These are phyloP conservation scores for Takifugu flavidus DNA, from an alignment of 2,113 vertebrate genomes.

Conservation along the genomic window DNA sequence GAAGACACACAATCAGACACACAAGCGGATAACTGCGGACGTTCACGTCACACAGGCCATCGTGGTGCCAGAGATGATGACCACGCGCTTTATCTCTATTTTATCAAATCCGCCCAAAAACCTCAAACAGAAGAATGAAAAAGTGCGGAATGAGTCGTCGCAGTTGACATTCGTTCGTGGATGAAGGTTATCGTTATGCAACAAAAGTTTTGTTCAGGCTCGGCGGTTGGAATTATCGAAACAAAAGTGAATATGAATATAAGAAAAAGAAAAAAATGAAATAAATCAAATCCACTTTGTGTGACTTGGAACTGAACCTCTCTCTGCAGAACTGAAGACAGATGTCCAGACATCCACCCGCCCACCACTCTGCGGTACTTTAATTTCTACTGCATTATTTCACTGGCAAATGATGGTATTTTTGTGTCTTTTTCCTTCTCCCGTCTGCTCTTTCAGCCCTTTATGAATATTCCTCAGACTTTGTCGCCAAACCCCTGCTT, in stretches of 20 bases:
- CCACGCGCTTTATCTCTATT: no score
- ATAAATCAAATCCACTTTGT: constrained; percentile 1
- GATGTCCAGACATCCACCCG: constrained; percentile 27
- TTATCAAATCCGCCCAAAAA: no score
- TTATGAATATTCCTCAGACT: not conserved
- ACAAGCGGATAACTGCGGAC: not conserved
- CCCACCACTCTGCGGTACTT: constrained; percentile 4
- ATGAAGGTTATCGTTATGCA: not conserved
- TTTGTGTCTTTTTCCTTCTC: not conserved
- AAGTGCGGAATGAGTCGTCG: no score
- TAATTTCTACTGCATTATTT: not conserved
- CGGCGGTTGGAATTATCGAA: not conserved
- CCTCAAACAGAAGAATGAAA: no score
- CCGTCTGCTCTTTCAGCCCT: not conserved
- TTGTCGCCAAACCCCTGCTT: not conserved
- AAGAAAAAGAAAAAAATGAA: constrained; percentile 3
- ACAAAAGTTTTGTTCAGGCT: not conserved
- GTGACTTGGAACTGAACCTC: not conserved
- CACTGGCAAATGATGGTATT: not conserved
- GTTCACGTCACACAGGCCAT: not conserved
- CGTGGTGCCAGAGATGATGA: no score
- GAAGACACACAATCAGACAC: not conserved
- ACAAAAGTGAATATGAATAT: not conserved
- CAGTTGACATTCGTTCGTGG: no score
- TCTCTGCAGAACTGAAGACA: constrained; percentile 6